Percentiles rank a stretch among this genome's conserved stretches.
Evolutionary conservation across 2,113 vertebrate species (phyloP).

Genomic region (Azemiops feae): DNA sequence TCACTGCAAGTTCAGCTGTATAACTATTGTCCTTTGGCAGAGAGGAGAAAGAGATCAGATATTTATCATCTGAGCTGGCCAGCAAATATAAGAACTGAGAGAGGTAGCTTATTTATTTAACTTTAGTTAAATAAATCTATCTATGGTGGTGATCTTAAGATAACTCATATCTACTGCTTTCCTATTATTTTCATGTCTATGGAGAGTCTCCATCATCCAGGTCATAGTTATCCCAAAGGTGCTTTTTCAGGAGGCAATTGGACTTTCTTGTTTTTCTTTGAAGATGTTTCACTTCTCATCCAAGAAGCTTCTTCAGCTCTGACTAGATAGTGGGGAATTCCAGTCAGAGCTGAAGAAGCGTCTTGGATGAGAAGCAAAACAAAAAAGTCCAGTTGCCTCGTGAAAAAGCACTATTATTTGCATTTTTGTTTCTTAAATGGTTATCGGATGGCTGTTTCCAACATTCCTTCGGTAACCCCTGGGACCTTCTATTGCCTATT

Average conservation of each 20-base stretch:
- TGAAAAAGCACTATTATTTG: conserved; percentile 33
- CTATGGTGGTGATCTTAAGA: conserved; percentile 64
- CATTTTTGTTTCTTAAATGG: conserved; percentile 39
- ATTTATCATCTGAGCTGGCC: conserved; percentile 47
- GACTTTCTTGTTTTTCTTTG: too few species aligned
- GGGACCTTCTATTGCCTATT: conserved; percentile 42
- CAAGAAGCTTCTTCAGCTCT: too few species aligned
- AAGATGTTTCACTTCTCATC: too few species aligned
- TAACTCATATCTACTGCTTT: conserved; percentile 63
- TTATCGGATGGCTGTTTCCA: conserved; percentile 46
- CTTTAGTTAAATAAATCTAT: conserved; percentile 36
- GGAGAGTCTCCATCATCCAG: too few species aligned
- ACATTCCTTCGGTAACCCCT: conserved; percentile 31
- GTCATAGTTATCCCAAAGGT: too few species aligned
- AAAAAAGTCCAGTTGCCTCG: too few species aligned
- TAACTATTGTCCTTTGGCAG: conserved; percentile 13
- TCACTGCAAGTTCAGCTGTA: conserved; percentile 18
- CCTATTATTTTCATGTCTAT: conserved; percentile 47
- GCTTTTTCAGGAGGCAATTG: too few species aligned
- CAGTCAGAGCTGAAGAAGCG: too few species aligned
- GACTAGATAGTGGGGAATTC: too few species aligned
- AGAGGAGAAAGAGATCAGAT: conserved; percentile 42
- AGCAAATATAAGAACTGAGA: conserved; percentile 32
- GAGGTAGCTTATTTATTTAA: conserved; percentile 35
- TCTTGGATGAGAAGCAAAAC: too few species aligned